Evolutionary conservation across 2,888 invertebrate genomes (phyloP).

Genomic region (Ormia ochracea): DNA sequence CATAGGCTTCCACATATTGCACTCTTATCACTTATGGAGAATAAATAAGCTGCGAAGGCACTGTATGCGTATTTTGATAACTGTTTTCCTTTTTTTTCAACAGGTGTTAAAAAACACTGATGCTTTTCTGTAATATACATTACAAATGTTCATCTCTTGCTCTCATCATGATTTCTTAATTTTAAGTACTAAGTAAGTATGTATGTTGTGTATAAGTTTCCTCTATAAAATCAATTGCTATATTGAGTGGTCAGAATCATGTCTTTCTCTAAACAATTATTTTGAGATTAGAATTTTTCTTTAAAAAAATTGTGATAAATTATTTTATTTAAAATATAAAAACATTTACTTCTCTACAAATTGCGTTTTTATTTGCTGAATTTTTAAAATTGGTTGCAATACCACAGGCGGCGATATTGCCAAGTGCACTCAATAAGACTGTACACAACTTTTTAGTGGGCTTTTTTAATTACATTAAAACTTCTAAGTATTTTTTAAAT

Average conservation of each 20-base stretch:
- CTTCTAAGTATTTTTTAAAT: too few species aligned
- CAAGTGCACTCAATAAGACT: too few species aligned
- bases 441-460: too few species aligned
- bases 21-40: too few species aligned
- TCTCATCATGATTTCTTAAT: constrained; percentile 18
- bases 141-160: constrained; percentile 42
- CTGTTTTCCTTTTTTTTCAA: constrained; percentile 10
- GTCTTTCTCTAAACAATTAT: constrained; percentile 4
- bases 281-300: constrained; percentile 21
- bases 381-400: not conserved
- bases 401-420: too few species aligned
- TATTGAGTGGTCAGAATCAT: constrained; percentile 16
- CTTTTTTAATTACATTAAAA: too few species aligned
- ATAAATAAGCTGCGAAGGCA: too few species aligned
- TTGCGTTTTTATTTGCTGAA: not conserved
- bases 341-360: not conserved
- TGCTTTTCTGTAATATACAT: constrained; percentile 21
- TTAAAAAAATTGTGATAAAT: constrained; percentile 60
- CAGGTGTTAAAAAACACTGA: constrained; percentile 68
- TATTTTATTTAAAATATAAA: constrained; percentile 60
- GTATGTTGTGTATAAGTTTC: constrained; percentile 30
- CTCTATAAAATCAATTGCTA: constrained; percentile 22
- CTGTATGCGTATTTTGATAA: not conserved
- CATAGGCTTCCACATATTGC: too few species aligned
- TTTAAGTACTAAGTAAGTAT: constrained; percentile 34